Evolutionary conservation across 2,113 vertebrate species (phyloP), one percentile per base, ranked within the genome.

Genomic region (Dissostichus mawsoni): DNA sequence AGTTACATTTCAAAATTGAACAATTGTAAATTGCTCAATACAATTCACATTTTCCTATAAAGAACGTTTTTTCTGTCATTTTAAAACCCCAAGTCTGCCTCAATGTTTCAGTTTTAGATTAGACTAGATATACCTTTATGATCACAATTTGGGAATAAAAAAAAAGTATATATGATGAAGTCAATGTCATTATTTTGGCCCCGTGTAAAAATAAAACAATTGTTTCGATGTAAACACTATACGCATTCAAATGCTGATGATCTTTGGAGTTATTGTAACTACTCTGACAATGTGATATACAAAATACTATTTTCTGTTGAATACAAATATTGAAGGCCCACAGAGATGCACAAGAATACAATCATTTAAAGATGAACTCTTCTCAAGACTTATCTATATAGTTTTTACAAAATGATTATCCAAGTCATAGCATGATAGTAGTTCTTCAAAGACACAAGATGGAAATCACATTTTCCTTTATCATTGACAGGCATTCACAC

Each of bases 301-400:
- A 83, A 78, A 78, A 69, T 57, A 55, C 11, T n/a, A 4, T 1
- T 56, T 33, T 41, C 36, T 41, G 23, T n/a, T 33, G 23, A 16
- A 47, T 61, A 53, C 51, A 58, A 65, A 64, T 41, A 29, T 12
- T 70, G 14, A 45, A 23, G 50, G n/a, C 3, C 41, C 25, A 63
- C 3, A 33, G 7, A 50, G 12, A 78, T 11, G 11, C 3, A 44
- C 23, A 48, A 11, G 2, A 51, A 55, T 74, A 73, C 69, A 78
- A 68, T 74, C 50, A 68, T 25, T 5, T 20, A 5, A 9, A 45
- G 29, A 14, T 16, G 1, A 69, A 45, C 20, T 44, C 18, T 66
- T 51, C 51, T 33, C 45, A 16, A 52, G 4, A 23, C 29, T 61
- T 17, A 14, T 67, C 10, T 0, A 18, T 12, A 17, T 20, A 66